A percentile compares a stretch with the other conserved stretches of the same genome.
These are phyloP conservation scores for Leucophenga maculata DNA, from an alignment of 2,888 invertebrate genomes.

Conservation along the genomic window DNA sequence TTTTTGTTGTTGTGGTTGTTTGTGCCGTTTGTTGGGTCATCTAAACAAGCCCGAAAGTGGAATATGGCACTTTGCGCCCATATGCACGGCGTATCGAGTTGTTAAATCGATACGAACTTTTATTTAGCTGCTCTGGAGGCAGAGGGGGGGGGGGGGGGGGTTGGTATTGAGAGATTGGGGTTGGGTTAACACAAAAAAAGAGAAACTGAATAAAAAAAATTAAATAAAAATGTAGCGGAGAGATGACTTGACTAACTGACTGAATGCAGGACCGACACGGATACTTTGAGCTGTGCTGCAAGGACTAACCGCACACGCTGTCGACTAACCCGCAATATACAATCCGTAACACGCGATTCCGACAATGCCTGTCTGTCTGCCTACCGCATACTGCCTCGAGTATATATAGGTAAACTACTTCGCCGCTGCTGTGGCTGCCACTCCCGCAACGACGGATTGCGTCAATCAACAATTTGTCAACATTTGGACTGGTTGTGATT, in stretches of 20 bases:
- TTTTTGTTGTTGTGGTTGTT: neutral
- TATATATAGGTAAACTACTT: no score
- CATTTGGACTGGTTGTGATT: conserved; percentile 27
- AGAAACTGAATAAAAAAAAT: conserved; percentile 17
- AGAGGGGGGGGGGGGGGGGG: no score
- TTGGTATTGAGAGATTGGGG: no score
- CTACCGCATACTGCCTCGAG: neutral
- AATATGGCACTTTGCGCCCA: conserved; percentile 60
- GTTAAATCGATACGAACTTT: conserved; percentile 62
- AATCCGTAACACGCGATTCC: conserved; percentile 4
- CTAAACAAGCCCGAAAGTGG: conserved; percentile 54
- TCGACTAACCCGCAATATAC: conserved; percentile 23
- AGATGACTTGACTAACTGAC: no score
- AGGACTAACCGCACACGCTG: conserved; percentile 57
- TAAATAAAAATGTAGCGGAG: no score
- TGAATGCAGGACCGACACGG: conserved; percentile 6
- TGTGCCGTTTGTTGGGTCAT: conserved; percentile 63
- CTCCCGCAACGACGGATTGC: conserved; percentile 51
- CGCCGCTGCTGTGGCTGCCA: neutral
- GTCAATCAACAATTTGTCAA: conserved; percentile 66
- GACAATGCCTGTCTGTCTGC: neutral
- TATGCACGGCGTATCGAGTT: conserved; percentile 48
- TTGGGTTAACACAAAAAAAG: conserved; percentile 46
- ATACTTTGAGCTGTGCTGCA: conserved; percentile 11
- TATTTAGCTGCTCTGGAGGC: conserved; percentile 64